Conservation (phyloP, 2,888 invertebrate genomes). For the Agrotis puta region DNA sequence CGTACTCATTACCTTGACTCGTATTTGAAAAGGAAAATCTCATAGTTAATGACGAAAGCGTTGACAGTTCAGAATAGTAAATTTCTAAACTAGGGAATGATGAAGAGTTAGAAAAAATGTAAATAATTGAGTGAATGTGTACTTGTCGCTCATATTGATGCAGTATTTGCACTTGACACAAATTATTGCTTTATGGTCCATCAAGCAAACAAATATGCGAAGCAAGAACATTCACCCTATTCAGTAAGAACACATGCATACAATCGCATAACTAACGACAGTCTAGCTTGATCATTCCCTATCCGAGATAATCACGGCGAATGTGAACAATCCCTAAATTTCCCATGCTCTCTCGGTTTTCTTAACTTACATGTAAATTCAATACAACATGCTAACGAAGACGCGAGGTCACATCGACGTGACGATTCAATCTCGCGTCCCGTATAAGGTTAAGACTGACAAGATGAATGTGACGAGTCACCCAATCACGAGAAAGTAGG, state of each 20-base stretch:
- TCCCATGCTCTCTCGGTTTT: conserved; percentile 57
- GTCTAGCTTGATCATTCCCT: conserved; percentile 13
- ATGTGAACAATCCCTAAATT: conserved; percentile 47
- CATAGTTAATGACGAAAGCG: conserved; percentile 54
- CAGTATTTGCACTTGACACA: conserved; percentile 34
- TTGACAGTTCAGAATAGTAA: conserved; percentile 46
- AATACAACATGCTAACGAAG: conserved; percentile 49
- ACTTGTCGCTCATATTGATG: conserved; percentile 11
- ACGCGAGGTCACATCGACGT: conserved; percentile 41
- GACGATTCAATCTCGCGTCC: conserved; percentile 46
- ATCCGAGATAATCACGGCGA: conserved; percentile 21
- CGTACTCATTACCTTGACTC: conserved; percentile 69
- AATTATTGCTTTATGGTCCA: conserved; percentile 23
- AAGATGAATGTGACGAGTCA: conserved; percentile 36
- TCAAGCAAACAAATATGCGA: conserved; percentile 45
- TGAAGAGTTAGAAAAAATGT: neutral
- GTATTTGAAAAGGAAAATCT: conserved; percentile 58
- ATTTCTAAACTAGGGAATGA: conserved; percentile 7
- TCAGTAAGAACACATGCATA: conserved; percentile 9
- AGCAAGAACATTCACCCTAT: conserved; percentile 31
- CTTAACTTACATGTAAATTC: conserved; percentile 49
- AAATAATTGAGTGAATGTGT: conserved; percentile 14
- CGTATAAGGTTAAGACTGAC: conserved; percentile 33
- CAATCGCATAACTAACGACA: conserved; percentile 4
- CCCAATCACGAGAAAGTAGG: conserved; percentile 52